Evolutionary conservation across 2,888 invertebrate genomes (phyloP).

Genomic region (Serrognathus titanus): DNA sequence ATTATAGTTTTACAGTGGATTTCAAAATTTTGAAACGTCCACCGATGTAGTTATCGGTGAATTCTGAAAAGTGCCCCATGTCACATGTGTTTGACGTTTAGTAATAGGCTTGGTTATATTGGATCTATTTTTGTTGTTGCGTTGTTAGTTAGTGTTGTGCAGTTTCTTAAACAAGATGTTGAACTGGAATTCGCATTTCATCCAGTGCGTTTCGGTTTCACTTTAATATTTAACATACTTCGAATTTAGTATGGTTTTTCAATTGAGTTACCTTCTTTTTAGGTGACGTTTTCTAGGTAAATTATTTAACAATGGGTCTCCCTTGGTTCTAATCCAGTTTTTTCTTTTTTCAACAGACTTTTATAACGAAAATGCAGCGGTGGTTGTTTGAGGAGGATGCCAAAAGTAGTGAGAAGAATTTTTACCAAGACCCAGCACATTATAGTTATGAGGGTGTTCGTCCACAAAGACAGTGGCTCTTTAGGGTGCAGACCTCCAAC

Average conservation of each 20-base stretch:
- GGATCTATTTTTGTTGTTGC: no score
- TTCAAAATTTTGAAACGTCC: no score
- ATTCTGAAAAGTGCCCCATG: no score
- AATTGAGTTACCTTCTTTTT: slow-evolving; percentile 8
- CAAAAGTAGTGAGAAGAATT: slow-evolving; percentile 40
- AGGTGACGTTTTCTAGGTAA: slow-evolving; percentile 17
- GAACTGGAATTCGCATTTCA: not conserved
- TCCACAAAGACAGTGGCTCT: slow-evolving; percentile 48
- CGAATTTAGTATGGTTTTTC: not conserved
- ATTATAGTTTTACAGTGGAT: no score
- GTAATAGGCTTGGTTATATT: no score
- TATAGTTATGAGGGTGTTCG: slow-evolving; percentile 34
- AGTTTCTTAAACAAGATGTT: no score
- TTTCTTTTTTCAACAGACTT: slow-evolving; percentile 10
- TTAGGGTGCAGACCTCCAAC: slow-evolving; percentile 54
- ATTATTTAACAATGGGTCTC: slow-evolving; percentile 3
- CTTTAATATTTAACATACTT: not conserved
- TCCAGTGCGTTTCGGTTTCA: not conserved
- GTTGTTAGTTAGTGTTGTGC: no score
- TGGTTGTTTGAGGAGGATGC: slow-evolving; percentile 63
- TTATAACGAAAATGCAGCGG: slow-evolving; percentile 55
- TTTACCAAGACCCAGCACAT: slow-evolving; percentile 29
- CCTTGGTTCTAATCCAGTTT: not conserved
- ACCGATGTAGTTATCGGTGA: no score
- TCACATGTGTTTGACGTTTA: no score